These are phyloP conservation scores for Gymnodraco acuticeps DNA, from an alignment of 2,797 vertebrate genomes.

Conservation along the genomic window DNA sequence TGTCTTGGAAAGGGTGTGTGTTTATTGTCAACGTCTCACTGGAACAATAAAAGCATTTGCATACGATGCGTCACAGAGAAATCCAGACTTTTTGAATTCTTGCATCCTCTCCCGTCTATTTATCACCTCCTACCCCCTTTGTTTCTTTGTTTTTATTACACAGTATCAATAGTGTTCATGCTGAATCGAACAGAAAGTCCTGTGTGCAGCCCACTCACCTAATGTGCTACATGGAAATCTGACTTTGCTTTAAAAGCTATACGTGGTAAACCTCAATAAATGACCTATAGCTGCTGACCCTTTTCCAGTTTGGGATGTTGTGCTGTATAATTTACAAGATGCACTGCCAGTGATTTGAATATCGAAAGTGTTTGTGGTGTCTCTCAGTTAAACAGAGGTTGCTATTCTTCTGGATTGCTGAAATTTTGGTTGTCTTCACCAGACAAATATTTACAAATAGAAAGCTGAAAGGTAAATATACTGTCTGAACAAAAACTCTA, in stretches of 20 bases:
- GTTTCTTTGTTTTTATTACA: conserved; percentile 38
- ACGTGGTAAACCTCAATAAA: conserved; percentile 38
- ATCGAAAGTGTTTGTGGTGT: conserved; percentile 49
- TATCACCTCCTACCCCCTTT: conserved; percentile 50
- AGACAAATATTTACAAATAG: conserved; percentile 12
- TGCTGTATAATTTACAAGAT: conserved; percentile 55
- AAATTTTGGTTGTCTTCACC: conserved; percentile 14
- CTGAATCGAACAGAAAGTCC: conserved; percentile 17
- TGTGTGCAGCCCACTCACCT: conserved; percentile 7
- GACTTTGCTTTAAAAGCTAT: conserved; percentile 34
- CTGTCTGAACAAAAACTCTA: neutral
- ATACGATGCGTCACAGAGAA: conserved; percentile 59
- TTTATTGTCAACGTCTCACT: conserved; percentile 58
- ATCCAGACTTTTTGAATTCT: conserved; percentile 67
- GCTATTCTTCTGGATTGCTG: conserved; percentile 25
- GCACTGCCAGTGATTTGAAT: conserved; percentile 55
- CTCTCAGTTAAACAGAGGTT: conserved; percentile 41
- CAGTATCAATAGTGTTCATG: conserved; percentile 28
- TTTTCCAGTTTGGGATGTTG: conserved; percentile 26
- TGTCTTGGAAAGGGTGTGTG: conserved; percentile 59
- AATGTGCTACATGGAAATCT: conserved; percentile 22
- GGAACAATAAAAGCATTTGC: conserved; percentile 68
- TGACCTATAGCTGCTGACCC: conserved; percentile 15
- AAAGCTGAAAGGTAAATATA: conserved; percentile 4
- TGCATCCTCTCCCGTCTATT: conserved; percentile 63